These are phyloP conservation scores for Danio albolineatus DNA, from an alignment of 2,797 vertebrate genomes.

Conservation along the genomic window DNA sequence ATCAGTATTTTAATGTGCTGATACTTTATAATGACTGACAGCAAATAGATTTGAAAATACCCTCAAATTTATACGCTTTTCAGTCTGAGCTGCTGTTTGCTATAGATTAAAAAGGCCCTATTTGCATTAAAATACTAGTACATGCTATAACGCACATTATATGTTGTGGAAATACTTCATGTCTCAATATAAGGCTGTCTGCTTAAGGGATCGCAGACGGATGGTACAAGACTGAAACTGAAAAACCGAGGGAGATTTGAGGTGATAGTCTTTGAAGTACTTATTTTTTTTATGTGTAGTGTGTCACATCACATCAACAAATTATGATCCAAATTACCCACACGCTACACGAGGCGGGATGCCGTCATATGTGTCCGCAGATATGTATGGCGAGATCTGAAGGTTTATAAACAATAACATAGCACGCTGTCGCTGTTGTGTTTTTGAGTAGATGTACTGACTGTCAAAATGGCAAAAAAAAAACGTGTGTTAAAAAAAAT, in stretches of 20 bases:
- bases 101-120: not conserved
- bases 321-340: constrained; percentile 66
- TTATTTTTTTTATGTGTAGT: constrained; percentile 44
- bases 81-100: not conserved
- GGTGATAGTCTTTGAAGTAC: constrained; percentile 53
- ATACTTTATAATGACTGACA: not conserved
- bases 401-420: constrained; percentile 64
- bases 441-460: constrained; percentile 19
- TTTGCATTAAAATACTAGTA: constrained; percentile 18
- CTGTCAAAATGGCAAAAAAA: constrained; percentile 23
- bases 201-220: constrained; percentile 38
- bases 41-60: constrained; percentile 3
- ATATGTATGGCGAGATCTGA: constrained; percentile 66
- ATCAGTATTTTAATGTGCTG: not conserved
- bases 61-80: not conserved
- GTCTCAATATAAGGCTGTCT: constrained; percentile 9
- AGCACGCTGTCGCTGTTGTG: constrained; percentile 5
- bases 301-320: constrained; percentile 60
- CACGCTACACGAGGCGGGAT: constrained; percentile 55
- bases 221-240: constrained; percentile 45
- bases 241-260: constrained; percentile 45
- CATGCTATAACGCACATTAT: constrained; percentile 24
- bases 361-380: constrained; percentile 59
- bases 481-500: not conserved
- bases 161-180: not conserved